Base-by-base conservation (phyloP, 2,888 invertebrate species). In the Meteorus cinctellus region DNA sequence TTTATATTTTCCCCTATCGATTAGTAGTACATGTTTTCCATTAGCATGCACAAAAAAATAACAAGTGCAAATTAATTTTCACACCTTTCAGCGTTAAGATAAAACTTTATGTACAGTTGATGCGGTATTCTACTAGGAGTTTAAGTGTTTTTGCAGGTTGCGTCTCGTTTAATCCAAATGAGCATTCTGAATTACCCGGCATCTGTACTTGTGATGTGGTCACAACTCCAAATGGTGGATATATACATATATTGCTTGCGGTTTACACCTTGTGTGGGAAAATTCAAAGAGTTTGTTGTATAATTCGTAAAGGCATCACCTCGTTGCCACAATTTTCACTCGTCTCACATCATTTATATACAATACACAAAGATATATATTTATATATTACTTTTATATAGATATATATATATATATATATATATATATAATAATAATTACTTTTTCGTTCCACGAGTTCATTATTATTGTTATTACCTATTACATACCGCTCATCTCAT, bases 261-360 rank as follows among this genome's bases (percentile, higher is more conserved):
- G 85, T 85, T 85, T 84, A 81, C 84, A 83, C 83, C 82, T 82
- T 81, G 83, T 85, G 82, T 82, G 84, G 83, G 82, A 84, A 85
- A 84, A 83, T 84, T 77, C 80, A 77, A 78, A 55, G 24, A 19
- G 55, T 19, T 77, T 77, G 80, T 76, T 66, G 36, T n/a, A 69
- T 51, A 19, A 68, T 68, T 48, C 68, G 14, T 48, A 29, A 55
- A 70, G 36, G 45, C 65, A 55, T 71, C 75, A 75, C 75, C 75
- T 75, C 29, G 70, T 75, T 71, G 65, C 65, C 65, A 34, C 65
- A 34, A 71, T 71, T 60, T 69, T 55, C 19, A 55, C 45, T 63
- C 72, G 63, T 48, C 51, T 65, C 72, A 48, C 48, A 29, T 29
- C 55, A 55, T 55, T 55, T 55, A 48, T n/a, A 48, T 48, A n/a